phyloP scores from a whole-genome alignment of 37 sponge, comb jelly and placozoan species.

The Corticium candelabrum region DNA sequence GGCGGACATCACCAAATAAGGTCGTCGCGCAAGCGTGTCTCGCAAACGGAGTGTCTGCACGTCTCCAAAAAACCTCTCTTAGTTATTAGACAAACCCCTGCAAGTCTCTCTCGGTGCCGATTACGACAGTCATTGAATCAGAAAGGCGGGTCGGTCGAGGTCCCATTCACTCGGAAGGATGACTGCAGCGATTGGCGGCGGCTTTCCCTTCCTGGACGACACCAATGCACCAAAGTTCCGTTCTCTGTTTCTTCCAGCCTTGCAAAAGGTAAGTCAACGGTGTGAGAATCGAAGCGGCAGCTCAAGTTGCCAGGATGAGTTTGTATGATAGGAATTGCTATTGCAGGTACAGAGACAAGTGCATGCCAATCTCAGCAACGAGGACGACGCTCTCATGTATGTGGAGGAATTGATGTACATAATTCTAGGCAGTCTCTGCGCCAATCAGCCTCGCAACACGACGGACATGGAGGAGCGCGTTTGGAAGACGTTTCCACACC shows the following conservation, averaged over 20 bases:
- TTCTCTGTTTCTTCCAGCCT: slow-evolving; percentile 28
- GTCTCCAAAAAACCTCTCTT: too few species aligned
- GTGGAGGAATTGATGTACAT: slow-evolving; percentile 62
- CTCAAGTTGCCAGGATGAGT: too few species aligned
- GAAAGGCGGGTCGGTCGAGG: too few species aligned
- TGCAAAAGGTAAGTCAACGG: slow-evolving; percentile 45
- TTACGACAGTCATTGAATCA: too few species aligned
- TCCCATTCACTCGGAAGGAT: too few species aligned
- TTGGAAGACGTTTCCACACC: background rate
- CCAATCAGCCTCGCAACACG: slow-evolving; percentile 39
- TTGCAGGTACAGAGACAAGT: slow-evolving; percentile 84
- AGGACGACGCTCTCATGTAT: slow-evolving; percentile 55
- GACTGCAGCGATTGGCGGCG: slow-evolving; percentile 5
- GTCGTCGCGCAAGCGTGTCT: too few species aligned
- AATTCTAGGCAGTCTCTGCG: slow-evolving; percentile 64
- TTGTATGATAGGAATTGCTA: too few species aligned
- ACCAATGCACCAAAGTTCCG: slow-evolving; percentile 43
- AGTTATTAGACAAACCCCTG: too few species aligned
- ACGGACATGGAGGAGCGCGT: slow-evolving; percentile 41
- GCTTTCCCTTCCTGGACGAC: slow-evolving; percentile 37
- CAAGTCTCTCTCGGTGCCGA: too few species aligned
- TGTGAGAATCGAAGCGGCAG: too few species aligned
- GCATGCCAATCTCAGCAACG: slow-evolving; percentile 68
- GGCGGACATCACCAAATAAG: too few species aligned
- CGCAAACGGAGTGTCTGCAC: too few species aligned